A percentile compares a stretch with the other conserved stretches of the same genome.
Evolutionary conservation across 2,888 invertebrate genomes (phyloP).

Genomic region (Thelaira solivaga): DNA sequence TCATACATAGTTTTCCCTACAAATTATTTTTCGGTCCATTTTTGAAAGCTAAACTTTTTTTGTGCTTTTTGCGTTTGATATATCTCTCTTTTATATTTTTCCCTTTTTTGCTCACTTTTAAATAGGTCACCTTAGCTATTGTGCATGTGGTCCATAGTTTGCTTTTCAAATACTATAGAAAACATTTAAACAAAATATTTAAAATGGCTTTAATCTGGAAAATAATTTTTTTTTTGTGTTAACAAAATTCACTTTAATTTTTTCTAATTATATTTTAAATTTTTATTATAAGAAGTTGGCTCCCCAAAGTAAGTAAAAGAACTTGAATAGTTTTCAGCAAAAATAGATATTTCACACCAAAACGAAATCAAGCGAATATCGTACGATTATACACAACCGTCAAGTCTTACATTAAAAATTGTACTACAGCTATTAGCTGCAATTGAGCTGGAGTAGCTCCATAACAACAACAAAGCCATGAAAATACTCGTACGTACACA

Average conservation of each 20-base stretch:
- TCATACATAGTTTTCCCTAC: neutral
- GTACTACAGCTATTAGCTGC: slow-evolving; percentile 5
- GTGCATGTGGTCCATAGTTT: neutral
- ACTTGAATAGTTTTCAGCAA: neutral
- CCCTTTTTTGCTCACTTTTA: neutral
- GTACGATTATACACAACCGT: neutral
- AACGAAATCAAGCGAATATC: neutral
- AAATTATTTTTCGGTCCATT: neutral
- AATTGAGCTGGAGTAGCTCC: slow-evolving; percentile 2
- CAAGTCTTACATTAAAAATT: slow-evolving; percentile 19
- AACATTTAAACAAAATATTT: neutral
- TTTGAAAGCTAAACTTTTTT: neutral
- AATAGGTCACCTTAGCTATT: slow-evolving; percentile 9
- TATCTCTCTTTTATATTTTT: neutral
- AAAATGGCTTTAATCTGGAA: neutral
- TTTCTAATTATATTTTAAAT: neutral
- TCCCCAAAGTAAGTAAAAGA: too few species aligned
- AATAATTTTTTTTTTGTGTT: neutral
- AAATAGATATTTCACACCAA: slow-evolving; percentile 3
- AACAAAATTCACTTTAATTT: neutral
- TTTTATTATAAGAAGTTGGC: too few species aligned
- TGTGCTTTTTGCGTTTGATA: neutral
- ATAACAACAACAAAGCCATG: neutral
- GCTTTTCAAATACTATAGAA: neutral
- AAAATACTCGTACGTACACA: neutral